Percentiles rank a stretch among this genome's conserved stretches.
These are phyloP conservation scores for Xiphophorus maculatus DNA, from an alignment of 2,113 vertebrate species.

Conservation along the genomic window DNA sequence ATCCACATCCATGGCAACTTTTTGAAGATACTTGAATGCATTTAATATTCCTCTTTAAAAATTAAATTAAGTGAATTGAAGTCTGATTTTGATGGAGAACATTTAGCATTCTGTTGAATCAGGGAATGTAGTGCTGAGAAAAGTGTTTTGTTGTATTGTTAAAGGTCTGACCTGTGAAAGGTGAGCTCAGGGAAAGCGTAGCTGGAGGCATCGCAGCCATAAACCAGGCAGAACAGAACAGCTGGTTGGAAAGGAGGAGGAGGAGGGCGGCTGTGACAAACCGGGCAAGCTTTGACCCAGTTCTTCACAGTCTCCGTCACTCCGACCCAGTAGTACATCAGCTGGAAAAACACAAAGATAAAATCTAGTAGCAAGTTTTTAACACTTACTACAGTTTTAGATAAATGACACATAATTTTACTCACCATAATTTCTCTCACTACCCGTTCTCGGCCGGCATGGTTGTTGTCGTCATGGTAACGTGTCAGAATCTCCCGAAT, in stretches of 20 bases:
- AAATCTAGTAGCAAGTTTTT: too few species aligned
- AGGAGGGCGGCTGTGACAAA: constrained; percentile 20
- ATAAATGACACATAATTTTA: neutral
- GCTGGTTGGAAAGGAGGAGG: rapidly evolving
- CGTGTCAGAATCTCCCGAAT: constrained; percentile 58
- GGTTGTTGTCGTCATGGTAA: constrained; percentile 70
- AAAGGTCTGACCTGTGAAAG: constrained; percentile 57
- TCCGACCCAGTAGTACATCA: constrained; percentile 66
- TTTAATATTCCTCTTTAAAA: too few species aligned
- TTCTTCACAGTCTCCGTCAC: constrained; percentile 51
- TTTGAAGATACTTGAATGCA: too few species aligned
- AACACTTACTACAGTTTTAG: neutral
- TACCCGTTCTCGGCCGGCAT: constrained; percentile 23
- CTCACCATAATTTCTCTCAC: constrained; percentile 61
- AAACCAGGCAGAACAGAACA: constrained; percentile 57
- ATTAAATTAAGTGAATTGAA: too few species aligned
- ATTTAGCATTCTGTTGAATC: neutral
- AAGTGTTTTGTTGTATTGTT: neutral
- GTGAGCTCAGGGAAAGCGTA: constrained; percentile 39
- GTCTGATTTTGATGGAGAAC: neutral
- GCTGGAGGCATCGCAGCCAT: constrained; percentile 62
- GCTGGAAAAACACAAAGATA: constrained; percentile 19
- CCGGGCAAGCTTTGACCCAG: constrained; percentile 48
- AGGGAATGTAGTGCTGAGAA: neutral
- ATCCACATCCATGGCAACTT: too few species aligned